Conservation (phyloP, 2,888 invertebrate genomes). For the Pantelozetes paolii region DNA sequence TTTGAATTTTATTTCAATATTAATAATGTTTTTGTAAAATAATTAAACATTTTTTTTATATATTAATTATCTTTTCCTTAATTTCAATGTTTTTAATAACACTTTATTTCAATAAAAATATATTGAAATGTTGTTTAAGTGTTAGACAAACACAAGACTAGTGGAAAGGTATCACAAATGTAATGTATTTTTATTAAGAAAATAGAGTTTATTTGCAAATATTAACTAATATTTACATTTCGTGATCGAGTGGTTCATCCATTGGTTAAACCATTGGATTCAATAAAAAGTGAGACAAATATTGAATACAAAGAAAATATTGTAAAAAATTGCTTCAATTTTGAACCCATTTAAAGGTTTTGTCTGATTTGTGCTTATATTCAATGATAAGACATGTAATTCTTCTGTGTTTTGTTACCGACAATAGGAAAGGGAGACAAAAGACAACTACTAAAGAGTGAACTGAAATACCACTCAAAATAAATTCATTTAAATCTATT, state of each 20-base stretch:
- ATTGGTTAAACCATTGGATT: background rate
- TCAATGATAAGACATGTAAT: background rate
- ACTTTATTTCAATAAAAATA: too few species aligned
- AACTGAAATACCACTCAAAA: constrained; percentile 23
- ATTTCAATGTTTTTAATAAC: too few species aligned
- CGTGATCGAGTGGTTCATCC: constrained; percentile 16
- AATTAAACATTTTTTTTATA: too few species aligned
- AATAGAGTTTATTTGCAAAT: background rate
- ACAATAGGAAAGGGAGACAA: background rate
- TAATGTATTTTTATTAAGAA: background rate
- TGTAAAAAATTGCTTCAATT: background rate
- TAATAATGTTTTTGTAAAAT: too few species aligned
- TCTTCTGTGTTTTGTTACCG: background rate
- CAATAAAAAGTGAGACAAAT: background rate
- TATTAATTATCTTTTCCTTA: too few species aligned
- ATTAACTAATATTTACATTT: constrained; percentile 29
- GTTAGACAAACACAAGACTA: constrained; percentile 22
- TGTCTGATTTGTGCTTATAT: background rate
- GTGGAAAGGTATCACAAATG: background rate
- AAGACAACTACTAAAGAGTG: background rate
- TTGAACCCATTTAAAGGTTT: background rate
- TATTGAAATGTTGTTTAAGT: background rate
- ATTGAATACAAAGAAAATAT: background rate
- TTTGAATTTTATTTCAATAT: background rate
- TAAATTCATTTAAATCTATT: constrained; percentile 4